phyloP scores from a whole-genome alignment of 2,888 invertebrate species.

The Terebella lapidaria region DNA sequence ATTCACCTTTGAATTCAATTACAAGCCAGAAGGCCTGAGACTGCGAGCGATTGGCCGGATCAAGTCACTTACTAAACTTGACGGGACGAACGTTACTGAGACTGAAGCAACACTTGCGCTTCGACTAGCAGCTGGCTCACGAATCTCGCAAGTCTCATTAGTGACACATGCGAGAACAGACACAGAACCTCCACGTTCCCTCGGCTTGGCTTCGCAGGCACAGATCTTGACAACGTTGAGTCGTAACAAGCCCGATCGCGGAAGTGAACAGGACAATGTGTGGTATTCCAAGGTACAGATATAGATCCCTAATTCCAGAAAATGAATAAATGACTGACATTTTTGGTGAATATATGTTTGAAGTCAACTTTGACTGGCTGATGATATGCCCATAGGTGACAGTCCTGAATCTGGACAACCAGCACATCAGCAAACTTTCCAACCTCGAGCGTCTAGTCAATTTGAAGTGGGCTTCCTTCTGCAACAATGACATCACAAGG shows the following conservation, averaged over 20 bases:
- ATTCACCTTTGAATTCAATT: background rate
- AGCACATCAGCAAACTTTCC: constrained; percentile 49
- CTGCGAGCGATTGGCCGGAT: constrained; percentile 47
- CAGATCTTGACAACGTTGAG: constrained; percentile 35
- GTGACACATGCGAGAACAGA: constrained; percentile 43
- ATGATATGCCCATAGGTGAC: constrained; percentile 36
- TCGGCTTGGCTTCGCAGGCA: constrained; percentile 30
- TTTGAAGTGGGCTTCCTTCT: constrained; percentile 50
- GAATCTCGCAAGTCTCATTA: constrained; percentile 45
- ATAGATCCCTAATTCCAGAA: background rate
- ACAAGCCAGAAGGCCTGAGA: constrained; percentile 40
- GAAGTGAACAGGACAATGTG: constrained; percentile 36
- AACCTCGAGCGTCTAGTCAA: constrained; percentile 48
- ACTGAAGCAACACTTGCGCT: constrained; percentile 42
- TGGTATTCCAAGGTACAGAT: constrained; percentile 42
- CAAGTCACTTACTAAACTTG: constrained; percentile 40
- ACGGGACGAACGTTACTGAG: constrained; percentile 41
- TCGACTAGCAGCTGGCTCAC: constrained; percentile 44
- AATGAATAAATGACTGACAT: background rate
- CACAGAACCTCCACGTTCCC: constrained; percentile 33
- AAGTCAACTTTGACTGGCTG: background rate
- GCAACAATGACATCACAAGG: constrained; percentile 50
- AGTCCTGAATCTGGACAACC: constrained; percentile 45
- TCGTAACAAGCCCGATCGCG: constrained; percentile 38
- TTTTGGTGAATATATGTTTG: background rate